Conservation (phyloP, 2,888 invertebrate species). For the Sarcophaga caerulescens region DNA sequence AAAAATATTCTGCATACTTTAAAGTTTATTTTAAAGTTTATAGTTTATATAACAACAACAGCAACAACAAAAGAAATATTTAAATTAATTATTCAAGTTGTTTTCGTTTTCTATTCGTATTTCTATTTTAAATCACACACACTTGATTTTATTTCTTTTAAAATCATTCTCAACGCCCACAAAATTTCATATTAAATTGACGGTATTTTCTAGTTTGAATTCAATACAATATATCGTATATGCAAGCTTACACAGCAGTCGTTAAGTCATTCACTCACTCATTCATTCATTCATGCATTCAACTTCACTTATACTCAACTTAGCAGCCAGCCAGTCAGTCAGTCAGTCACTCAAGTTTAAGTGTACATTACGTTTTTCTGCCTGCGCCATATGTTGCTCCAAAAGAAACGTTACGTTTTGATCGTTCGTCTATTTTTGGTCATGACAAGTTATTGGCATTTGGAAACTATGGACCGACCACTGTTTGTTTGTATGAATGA, state of each 20-base stretch:
- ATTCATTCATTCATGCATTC: neutral
- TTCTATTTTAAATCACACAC: neutral
- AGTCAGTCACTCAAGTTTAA: constrained; percentile 23
- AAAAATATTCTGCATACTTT: no score
- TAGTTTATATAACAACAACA: no score
- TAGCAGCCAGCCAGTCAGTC: neutral
- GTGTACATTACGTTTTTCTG: neutral
- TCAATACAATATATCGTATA: constrained; percentile 1
- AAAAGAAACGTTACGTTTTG: neutral
- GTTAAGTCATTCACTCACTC: neutral
- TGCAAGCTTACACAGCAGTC: neutral
- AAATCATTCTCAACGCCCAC: neutral
- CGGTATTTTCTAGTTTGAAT: constrained; percentile 29
- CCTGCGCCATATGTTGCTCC: constrained; percentile 18
- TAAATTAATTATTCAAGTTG: neutral
- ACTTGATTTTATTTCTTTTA: constrained; percentile 17
- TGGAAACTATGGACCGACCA: neutral
- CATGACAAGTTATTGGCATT: constrained; percentile 52
- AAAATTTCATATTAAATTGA: constrained; percentile 13
- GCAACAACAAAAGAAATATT: neutral
- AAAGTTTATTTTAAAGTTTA: no score
- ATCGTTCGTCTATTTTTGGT: constrained; percentile 1
- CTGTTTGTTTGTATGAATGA: neutral
- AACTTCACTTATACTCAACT: neutral
- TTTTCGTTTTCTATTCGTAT: neutral